Conservation (phyloP, 2,797 vertebrate species). For the Gephyroberyx darwinii region DNA sequence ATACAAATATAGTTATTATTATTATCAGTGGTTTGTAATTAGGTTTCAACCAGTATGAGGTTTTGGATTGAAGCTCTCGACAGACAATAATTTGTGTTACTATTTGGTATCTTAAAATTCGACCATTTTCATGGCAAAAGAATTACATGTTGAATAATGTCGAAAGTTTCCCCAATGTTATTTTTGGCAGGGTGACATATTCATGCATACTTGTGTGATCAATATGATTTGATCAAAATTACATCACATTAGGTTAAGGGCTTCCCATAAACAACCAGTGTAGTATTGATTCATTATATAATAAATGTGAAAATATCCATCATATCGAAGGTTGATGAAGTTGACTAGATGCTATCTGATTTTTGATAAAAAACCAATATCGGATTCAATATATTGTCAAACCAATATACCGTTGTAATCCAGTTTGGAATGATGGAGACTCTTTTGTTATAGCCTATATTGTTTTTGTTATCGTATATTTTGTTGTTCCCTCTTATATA, state of each 20-base stretch:
- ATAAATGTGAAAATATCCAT: background rate
- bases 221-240: background rate
- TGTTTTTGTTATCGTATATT: constrained; percentile 1
- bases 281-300: background rate
- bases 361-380: constrained; percentile 4
- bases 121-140: too few relatives aligned
- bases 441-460: constrained; percentile 23
- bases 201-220: background rate
- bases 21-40: too few relatives aligned
- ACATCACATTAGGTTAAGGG: background rate
- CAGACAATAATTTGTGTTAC: too few relatives aligned
- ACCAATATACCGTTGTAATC: constrained; percentile 14
- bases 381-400: constrained; percentile 16
- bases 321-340: too few relatives aligned
- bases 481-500: constrained; percentile 2
- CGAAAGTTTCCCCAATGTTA: too few relatives aligned
- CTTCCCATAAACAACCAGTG: background rate
- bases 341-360: too few relatives aligned
- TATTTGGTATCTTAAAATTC: too few relatives aligned
- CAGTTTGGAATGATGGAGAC: constrained; percentile 5
- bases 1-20: too few relatives aligned
- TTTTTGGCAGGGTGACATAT: too few relatives aligned
- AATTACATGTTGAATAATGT: too few relatives aligned
- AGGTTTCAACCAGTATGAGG: too few relatives aligned
- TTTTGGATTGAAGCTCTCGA: too few relatives aligned